These are phyloP conservation scores for Ondatra zibethicus DNA, from an alignment of 2,113 vertebrate genomes.

Conservation along the genomic window DNA sequence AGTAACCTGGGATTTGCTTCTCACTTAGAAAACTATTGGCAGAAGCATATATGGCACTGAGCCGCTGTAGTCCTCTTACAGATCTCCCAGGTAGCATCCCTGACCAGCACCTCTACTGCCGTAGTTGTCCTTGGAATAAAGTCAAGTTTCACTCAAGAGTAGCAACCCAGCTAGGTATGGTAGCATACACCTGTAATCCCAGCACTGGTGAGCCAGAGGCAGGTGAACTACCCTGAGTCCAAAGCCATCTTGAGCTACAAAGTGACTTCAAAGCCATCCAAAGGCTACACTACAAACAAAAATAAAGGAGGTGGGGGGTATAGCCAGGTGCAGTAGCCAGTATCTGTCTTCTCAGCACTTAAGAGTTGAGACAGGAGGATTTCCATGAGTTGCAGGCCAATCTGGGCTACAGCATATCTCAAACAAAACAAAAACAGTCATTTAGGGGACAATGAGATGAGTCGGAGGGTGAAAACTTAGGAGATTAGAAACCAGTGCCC, in stretches of 20 bases:
- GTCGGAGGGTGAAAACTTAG: no score
- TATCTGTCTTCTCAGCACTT: background rate
- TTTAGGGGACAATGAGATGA: background rate
- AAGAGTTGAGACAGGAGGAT: background rate
- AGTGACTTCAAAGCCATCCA: background rate
- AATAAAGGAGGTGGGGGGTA: no score
- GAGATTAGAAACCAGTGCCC: no score
- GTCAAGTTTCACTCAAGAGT: background rate
- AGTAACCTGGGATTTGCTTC: background rate
- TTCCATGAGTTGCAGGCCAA: background rate
- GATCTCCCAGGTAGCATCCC: background rate
- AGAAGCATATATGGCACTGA: background rate
- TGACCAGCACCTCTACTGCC: background rate
- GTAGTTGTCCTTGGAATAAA: background rate
- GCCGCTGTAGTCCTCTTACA: background rate
- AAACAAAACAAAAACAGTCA: background rate
- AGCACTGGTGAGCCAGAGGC: background rate
- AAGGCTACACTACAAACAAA: background rate
- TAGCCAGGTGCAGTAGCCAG: background rate
- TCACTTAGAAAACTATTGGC: background rate
- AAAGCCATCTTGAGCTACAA: background rate
- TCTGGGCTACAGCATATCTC: background rate
- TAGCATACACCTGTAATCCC: background rate
- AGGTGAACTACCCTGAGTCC: background rate
- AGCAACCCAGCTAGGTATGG: background rate